phyloP scores from a whole-genome alignment of 2,113 vertebrate species.

The Bubo bubo region DNA sequence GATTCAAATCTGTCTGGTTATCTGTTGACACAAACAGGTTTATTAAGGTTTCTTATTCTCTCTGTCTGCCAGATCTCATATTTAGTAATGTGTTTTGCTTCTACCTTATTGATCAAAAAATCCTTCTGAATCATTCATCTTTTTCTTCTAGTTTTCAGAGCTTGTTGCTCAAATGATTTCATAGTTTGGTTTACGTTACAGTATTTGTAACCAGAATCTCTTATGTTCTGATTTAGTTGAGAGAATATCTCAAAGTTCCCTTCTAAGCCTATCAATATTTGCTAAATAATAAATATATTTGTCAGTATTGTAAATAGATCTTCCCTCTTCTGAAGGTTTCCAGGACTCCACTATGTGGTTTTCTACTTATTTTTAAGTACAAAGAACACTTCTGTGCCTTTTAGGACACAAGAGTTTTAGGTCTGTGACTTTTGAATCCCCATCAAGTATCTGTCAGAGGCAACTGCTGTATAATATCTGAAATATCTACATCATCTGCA shows the following conservation, averaged over 20 bases:
- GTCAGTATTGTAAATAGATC: not conserved
- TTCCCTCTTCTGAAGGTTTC: not conserved
- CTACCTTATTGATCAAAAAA: slow-evolving; percentile 10
- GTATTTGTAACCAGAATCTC: not conserved
- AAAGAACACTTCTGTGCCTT: not conserved
- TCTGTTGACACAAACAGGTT: not conserved
- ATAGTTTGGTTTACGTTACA: not conserved
- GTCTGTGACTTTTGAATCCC: not conserved
- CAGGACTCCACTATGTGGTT: not conserved
- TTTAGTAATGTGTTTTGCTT: not conserved
- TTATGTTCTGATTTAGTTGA: not conserved
- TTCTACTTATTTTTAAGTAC: not conserved
- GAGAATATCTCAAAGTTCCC: not conserved
- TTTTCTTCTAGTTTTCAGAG: not conserved
- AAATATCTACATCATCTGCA: not conserved
- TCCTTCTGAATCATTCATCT: not conserved
- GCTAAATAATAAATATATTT: not conserved
- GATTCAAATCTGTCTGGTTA: not conserved
- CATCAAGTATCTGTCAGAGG: not conserved
- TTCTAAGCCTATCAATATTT: not conserved
- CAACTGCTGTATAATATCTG: not conserved
- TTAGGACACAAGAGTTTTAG: not conserved
- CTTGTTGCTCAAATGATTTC: not conserved
- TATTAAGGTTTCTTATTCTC: not conserved
- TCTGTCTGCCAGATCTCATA: not conserved